Evolutionary conservation across 2,113 vertebrate genomes (phyloP), one percentile per base, ranked within the genome.

Genomic region (Pterocles gutturalis): DNA sequence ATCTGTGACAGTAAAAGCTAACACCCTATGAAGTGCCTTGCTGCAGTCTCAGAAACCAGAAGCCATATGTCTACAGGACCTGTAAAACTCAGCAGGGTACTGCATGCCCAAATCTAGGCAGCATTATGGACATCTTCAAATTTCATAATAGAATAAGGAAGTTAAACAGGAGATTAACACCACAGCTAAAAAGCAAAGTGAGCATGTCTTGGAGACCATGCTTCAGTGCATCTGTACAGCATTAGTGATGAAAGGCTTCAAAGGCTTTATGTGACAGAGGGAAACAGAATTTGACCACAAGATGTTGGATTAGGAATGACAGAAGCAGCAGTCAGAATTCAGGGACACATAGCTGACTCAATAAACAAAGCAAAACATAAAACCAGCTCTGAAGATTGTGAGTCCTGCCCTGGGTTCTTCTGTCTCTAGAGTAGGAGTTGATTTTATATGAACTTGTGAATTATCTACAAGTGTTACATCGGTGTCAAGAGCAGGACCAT

Each of bases 1-100:
- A 48, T 89, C 73, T 85, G 49, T 87, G 81, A 24, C 31, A 83
- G 75, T 79, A 79, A 89, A 96, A 31, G 48, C 95, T 89, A 95
- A 94, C 10, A 0, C 87, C 87, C 87, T 58, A 15, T 83, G 93
- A 95, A 95, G 66, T 83, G 49, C 36, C 25, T 65, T 65, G 48
- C 33, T 96, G 70, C 70, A 82, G 17, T 85, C 54, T 80, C 75
- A 46, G 66, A 94, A 96, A 91, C 45, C 82, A 83, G 75, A 34
- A 93, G 75, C 46, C 10, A 26, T 62, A 61, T 2, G 0, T 57
- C 57, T 72, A 65, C 22, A 57, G 60, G 34, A 65, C 19, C 25
- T 76, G 31, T 77, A 77, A 85, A 93, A 89, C 75, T 91, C 22
- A 75, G 45, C 29, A 79, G 45, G 73, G 14, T 7, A 26, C 58